Evolutionary conservation across 2,888 invertebrate species (phyloP).

Genomic region (Caenorhabditis virilis): DNA sequence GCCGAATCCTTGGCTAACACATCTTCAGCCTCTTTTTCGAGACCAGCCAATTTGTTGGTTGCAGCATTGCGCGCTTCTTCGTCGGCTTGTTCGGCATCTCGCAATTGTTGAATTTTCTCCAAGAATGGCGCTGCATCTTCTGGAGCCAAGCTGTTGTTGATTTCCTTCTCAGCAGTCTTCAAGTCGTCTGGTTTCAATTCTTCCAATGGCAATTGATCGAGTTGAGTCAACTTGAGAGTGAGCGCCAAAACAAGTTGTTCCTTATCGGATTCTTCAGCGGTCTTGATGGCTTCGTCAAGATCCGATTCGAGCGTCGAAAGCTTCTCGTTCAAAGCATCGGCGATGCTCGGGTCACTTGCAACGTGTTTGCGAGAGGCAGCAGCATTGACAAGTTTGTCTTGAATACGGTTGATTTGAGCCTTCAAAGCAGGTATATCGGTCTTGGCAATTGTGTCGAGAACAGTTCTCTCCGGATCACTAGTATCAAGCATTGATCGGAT

Average conservation of each 20-base stretch:
- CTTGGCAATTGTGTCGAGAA: slow-evolving; percentile 4
- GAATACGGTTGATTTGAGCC: slow-evolving; percentile 25
- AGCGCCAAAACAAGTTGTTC: slow-evolving; percentile 23
- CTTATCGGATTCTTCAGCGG: slow-evolving; percentile 23
- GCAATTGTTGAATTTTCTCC: slow-evolving; percentile 1
- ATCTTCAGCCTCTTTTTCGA: slow-evolving; percentile 24
- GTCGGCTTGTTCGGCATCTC: slow-evolving; percentile 2
- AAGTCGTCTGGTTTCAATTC: slow-evolving; percentile 6
- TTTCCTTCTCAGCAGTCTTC: slow-evolving; percentile 2
- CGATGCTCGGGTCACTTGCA: slow-evolving; percentile 7
- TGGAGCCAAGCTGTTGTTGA: slow-evolving; percentile 2
- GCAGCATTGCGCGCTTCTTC: slow-evolving; percentile 22
- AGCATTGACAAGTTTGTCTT: slow-evolving; percentile 17
- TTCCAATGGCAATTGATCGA: slow-evolving; percentile 6
- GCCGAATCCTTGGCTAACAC: slow-evolving; percentile 7
- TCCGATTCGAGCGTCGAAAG: slow-evolving; percentile 3
- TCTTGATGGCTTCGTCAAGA: slow-evolving; percentile 24
- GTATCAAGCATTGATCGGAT: slow-evolving; percentile 7
- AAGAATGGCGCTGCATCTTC: slow-evolving; percentile 1
- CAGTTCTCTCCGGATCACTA: slow-evolving; percentile 5
- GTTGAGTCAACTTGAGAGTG: slow-evolving; percentile 19
- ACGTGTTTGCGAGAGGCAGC: slow-evolving; percentile 24
- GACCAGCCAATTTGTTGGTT: slow-evolving; percentile 23
- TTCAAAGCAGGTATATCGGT: slow-evolving; percentile 23
- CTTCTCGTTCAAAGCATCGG: slow-evolving; percentile 6